Evolutionary conservation across 2,888 invertebrate species (phyloP).

Genomic region (Euphydryas editha): DNA sequence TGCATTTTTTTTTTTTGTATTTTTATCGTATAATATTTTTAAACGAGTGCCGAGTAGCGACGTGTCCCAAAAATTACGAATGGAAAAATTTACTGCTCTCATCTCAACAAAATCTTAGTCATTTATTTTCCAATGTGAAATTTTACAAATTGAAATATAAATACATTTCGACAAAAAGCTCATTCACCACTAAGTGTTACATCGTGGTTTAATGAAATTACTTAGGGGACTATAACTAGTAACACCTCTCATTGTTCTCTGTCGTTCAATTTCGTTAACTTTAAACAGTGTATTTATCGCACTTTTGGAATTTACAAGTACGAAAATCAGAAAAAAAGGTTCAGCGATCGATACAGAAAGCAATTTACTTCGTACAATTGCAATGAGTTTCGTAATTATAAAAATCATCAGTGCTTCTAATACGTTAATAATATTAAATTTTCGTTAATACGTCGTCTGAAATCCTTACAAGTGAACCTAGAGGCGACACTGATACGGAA

Average conservation of each 20-base stretch:
- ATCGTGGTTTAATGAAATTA: constrained; percentile 55
- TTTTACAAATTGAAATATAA: constrained; percentile 58
- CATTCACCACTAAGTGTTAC: constrained; percentile 61
- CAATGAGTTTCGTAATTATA: constrained; percentile 2
- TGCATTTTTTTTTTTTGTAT: constrained; percentile 46
- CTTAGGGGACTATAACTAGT: constrained; percentile 41
- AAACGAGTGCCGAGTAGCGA: constrained; percentile 68
- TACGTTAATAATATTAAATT: constrained; percentile 16
- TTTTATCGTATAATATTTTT: constrained; percentile 45
- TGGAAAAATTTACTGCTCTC: constrained; percentile 62
- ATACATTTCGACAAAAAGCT: constrained; percentile 64
- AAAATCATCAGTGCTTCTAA: constrained; percentile 6
- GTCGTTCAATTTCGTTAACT: constrained; percentile 14
- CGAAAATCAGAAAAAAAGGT: neutral
- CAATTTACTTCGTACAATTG: neutral
- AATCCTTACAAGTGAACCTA: constrained; percentile 24
- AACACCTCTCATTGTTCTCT: constrained; percentile 31
- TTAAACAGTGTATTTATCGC: constrained; percentile 13
- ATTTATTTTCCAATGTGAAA: constrained; percentile 54
- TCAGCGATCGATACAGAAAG: constrained; percentile 10
- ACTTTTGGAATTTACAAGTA: constrained; percentile 18
- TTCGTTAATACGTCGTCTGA: constrained; percentile 13
- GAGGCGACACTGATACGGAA: constrained; percentile 25
- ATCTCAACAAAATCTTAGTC: constrained; percentile 53
- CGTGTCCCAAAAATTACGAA: constrained; percentile 59